Base-by-base conservation (phyloP, 1,140 invertebrate genomes). In the Nasonia longicornis region DNA sequence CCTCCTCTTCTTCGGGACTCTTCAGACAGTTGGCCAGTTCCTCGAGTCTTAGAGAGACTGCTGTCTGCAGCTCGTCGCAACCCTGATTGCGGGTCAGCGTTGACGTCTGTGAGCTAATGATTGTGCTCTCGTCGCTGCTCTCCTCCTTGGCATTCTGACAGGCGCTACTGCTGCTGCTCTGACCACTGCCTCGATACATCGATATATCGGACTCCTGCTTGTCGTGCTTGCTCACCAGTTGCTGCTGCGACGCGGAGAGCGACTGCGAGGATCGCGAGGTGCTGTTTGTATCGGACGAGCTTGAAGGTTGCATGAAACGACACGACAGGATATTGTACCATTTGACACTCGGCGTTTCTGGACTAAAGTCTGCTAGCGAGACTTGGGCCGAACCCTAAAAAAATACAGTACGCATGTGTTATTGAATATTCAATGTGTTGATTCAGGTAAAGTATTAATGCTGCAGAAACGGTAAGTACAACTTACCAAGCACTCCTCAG, bases 301-400 rank as follows among this genome's bases (percentile, higher is more conserved):
- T 90, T 88, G 87, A 91, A 35, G 92, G 89, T 85, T 95, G 95
- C 93, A 97, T 96, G 87, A 96, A 96, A 85, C 95, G 94, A 87
- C 97, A 96, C 86, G 96, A 96, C 16, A 98, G 92, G 77, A 98
- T 95, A 88, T 98, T 98, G 91, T 98, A 98, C 98, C 97, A 99
- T 89, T 96, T 96, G 35, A 96, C 93, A 22, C 94, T 95, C 35
- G 95, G 93, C 16, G 92, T 92, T 82, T 97, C 95, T 1, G 95
- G 93, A 88, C 95, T 96, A 88, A 98, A 99, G 90, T 98, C 97
- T 77, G 97, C 97, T 85, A 99, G 91, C 88, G 97, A 98, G 79
- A 98, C 96, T 94, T 98, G 97, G 77, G 96, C 95, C 89, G 96
- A 97, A 87, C 97, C 97, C 97, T 98, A 6, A 3, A 20, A 16